phyloP scores from a whole-genome alignment of 2,888 invertebrate genomes.

The Melipona bicolor region DNA sequence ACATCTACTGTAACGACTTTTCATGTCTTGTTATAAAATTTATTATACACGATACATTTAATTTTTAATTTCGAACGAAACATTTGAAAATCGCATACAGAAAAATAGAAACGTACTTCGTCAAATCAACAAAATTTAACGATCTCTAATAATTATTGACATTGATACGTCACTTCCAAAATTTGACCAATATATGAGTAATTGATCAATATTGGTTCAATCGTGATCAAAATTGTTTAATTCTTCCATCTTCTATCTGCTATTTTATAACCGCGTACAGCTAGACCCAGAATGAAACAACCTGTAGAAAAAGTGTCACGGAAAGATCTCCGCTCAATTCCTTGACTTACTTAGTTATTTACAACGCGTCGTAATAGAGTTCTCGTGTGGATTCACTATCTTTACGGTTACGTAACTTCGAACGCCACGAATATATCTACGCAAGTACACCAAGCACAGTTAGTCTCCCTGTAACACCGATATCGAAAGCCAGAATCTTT shows the following conservation, averaged over 20 bases:
- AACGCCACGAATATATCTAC: not conserved
- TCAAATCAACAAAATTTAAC: too few species aligned
- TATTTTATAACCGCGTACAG: not conserved
- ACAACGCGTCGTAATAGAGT: not conserved
- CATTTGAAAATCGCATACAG: too few species aligned
- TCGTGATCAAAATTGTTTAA: too few species aligned
- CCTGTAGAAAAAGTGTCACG: not conserved
- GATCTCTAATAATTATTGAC: too few species aligned
- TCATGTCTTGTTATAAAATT: too few species aligned
- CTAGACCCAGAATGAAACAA: not conserved
- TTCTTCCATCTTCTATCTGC: not conserved
- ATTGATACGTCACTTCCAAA: too few species aligned
- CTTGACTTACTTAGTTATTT: conserved; percentile 10
- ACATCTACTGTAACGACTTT: too few species aligned
- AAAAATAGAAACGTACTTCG: too few species aligned
- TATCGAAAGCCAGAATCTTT: conserved; percentile 5
- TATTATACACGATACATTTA: too few species aligned
- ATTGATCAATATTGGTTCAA: too few species aligned
- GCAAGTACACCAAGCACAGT: not conserved
- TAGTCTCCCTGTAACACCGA: conserved; percentile 1
- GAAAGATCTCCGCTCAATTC: not conserved
- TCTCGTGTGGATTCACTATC: not conserved
- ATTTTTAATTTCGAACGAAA: too few species aligned
- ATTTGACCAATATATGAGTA: too few species aligned
- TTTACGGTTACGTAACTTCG: not conserved